Conservation (phyloP, 1,140 invertebrate genomes). For the Procambarus virginalis region DNA sequence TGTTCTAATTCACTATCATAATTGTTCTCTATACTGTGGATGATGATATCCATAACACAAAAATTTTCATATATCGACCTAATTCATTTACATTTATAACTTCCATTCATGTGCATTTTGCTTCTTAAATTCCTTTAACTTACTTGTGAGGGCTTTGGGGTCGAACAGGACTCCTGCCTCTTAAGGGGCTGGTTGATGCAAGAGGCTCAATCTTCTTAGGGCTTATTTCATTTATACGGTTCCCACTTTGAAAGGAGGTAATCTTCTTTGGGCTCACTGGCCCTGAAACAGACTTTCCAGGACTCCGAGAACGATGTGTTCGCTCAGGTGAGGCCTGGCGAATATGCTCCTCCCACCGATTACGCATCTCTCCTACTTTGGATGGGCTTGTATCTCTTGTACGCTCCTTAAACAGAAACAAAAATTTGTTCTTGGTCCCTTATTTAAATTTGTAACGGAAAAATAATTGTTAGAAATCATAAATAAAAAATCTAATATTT, state of each 20-base stretch:
- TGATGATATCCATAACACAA: too few species aligned
- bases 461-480: too few species aligned
- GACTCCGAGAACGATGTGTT: conserved; percentile 58
- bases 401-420: conserved; percentile 2
- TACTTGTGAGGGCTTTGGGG: conserved; percentile 14
- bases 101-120: too few species aligned
- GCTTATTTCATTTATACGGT: conserved; percentile 2
- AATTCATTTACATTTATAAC: too few species aligned
- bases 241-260: neutral
- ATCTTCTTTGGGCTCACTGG: conserved; percentile 35
- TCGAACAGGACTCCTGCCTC: neutral
- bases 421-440: too few species aligned
- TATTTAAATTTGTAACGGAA: too few species aligned
- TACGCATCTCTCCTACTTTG: conserved; percentile 61
- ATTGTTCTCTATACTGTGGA: neutral
- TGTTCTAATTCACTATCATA: neutral
- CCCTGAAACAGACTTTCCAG: conserved; percentile 7
- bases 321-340: conserved; percentile 66
- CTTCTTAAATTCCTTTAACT: neutral
- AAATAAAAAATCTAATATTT: too few species aligned
- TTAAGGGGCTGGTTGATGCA: neutral
- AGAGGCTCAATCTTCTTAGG: neutral
- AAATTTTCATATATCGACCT: too few species aligned
- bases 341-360: conserved; percentile 68
- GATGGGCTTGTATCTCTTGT: conserved; percentile 56